Conservation (phyloP, 2,888 invertebrate genomes). For the Malacosoma neustria region DNA sequence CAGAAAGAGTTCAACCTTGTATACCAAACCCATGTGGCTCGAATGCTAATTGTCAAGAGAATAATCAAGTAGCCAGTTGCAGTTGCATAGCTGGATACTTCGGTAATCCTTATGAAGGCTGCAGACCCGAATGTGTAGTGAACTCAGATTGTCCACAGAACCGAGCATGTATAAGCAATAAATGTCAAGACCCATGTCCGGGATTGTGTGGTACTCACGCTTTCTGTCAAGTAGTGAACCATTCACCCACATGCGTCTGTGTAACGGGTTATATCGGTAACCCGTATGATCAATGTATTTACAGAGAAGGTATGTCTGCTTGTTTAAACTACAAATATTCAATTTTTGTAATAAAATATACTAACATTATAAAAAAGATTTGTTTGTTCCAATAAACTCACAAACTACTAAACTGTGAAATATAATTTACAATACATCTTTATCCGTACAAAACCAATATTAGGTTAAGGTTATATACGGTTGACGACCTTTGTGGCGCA, state of each 20-base stretch:
- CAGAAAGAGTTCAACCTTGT: conserved; percentile 56
- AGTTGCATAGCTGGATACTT: conserved; percentile 80
- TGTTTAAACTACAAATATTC: too few relatives aligned
- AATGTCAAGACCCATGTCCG: conserved; percentile 82
- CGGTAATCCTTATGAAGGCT: conserved; percentile 81
- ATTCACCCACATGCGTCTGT: conserved; percentile 85
- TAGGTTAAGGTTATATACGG: too few relatives aligned
- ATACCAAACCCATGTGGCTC: conserved; percentile 78
- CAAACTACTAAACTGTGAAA: too few relatives aligned
- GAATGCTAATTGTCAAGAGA: conserved; percentile 80
- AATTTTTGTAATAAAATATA: too few relatives aligned
- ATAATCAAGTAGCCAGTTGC: conserved; percentile 79
- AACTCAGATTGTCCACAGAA: conserved; percentile 80
- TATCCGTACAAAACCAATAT: too few relatives aligned
- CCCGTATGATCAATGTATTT: conserved; percentile 72
- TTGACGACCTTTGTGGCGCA: too few relatives aligned
- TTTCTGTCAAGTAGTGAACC: conserved; percentile 83
- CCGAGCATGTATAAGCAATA: conserved; percentile 78
- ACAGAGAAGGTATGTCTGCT: conserved; percentile 47
- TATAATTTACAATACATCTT: too few relatives aligned
- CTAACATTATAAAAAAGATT: too few relatives aligned
- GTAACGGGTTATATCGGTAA: conserved; percentile 79
- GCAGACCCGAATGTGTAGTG: conserved; percentile 82
- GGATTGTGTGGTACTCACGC: conserved; percentile 86
- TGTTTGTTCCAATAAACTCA: too few relatives aligned